Evolutionary conservation across 1,140 invertebrate species (phyloP), one percentile per base, ranked within the genome.

Genomic region (Heliothis virescens): DNA sequence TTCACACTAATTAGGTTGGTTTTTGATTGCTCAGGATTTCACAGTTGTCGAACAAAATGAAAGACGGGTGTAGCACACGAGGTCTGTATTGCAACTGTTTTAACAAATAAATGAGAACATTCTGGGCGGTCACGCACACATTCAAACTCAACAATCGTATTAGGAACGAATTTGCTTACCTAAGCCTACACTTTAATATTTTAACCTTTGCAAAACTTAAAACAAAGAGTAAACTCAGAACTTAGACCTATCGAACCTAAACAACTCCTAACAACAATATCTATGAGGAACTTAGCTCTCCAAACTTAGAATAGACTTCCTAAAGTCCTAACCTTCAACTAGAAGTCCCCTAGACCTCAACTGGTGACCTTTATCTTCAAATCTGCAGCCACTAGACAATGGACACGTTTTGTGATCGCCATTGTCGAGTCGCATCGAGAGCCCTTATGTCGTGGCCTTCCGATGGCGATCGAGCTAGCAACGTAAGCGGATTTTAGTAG

Each of bases 351-450:
- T 67, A 67, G 47, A 63, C 41, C 7, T 63, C n/a, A 16, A 47
- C 13, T 50, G 2, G 41, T 50, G 50, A 67, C 63, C 63, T 67
- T 67, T 21, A 63, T 67, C 47, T 67, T 41, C 47, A 63, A n/a
- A 63, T 63, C 62, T 63, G 63, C 47, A 50, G 12, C 41, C 3
- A 50, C 63, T 67, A 13, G 9, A 50, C 7, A 67, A 67, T 50
- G 47, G 41, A 18, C n/a, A 67, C 63, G 41, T 65, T 65, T 65
- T 47, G 7, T 65, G 62, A 65, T 65, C 41, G 29, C 62, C 15
- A 50, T 67, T 67, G 63, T 67, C 0, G 16, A 21, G 41, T 50
- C 47, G 21, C 50, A 50, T 50, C 59, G 18, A 67, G 63, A 50
- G 47, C 63, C 2, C 47, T 67, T 9, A 11, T 16, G 12, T 65